phyloP scores from a whole-genome alignment of 2,888 invertebrate species.

The Seira musarum region DNA sequence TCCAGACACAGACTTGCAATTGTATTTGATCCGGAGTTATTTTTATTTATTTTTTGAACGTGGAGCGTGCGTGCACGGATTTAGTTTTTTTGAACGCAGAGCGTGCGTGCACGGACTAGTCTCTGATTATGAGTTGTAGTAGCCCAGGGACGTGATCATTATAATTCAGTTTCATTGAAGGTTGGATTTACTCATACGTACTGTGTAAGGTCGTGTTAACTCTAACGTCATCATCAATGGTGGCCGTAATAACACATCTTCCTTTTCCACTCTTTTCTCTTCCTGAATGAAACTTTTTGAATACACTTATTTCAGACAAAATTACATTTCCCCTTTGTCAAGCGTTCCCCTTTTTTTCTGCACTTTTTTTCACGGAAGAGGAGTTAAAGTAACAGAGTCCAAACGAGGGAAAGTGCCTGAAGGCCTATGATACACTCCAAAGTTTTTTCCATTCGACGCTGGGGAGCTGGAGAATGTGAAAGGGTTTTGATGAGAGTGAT shows the following conservation, averaged over 20 bases:
- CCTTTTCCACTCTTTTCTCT: background rate
- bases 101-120: no score
- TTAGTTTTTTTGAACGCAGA: no score
- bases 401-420: background rate
- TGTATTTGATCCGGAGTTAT: no score
- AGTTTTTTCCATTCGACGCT: background rate
- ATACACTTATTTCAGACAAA: background rate
- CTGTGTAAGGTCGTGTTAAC: no score
- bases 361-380: no score
- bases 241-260: conserved; percentile 1
- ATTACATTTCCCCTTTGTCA: background rate
- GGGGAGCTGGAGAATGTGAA: background rate
- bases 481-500: background rate
- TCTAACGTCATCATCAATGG: no score
- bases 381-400: no score
- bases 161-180: background rate
- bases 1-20: background rate
- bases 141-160: background rate
- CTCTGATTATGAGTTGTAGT: background rate
- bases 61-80: no score
- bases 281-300: background rate
- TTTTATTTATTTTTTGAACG: background rate
- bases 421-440: background rate
- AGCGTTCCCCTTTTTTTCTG: background rate
- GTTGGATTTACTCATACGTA: no score